Base-by-base conservation (phyloP, 2,797 vertebrate genomes). In the Pangasius larnaudii region DNA sequence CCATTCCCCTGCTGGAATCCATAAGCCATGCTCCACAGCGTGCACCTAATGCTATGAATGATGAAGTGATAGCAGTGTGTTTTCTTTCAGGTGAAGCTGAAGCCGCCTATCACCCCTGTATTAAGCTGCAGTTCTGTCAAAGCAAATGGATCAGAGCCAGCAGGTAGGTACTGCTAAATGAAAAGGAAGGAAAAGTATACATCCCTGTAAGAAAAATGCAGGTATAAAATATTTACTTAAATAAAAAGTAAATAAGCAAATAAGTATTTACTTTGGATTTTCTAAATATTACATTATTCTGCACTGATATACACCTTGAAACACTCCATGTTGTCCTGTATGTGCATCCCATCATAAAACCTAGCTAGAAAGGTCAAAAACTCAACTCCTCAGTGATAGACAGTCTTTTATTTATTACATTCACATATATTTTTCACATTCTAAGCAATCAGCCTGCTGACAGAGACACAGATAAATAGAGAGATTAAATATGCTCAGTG, bases 31-130 rank as follows among this genome's bases (percentile, higher is more conserved):
- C 56, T 61, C 36, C 79, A 81, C 58, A 81, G 58, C 79, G 39
- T 61, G 79, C 58, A 42, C 36, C 24, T 83, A 65, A 83, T 46
- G 3, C 46, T 33, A 56, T 84, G 65, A 84, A 71, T 84, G 30
- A 69, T 85, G 30, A 61, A 49, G 18, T 71, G 39, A 77, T 46
- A 51, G 16, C 39, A 24, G 46, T 86, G 58, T 84, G 56, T 87
- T 89, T 85, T 87, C 88, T 92, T 67, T 6, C 90, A 96, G 95
- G 88, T 96, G 77, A 96, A 95, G 92, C 63, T 96, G 89, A 96
- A 96, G 89, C 94, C 95, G 85, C 91, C 96, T 58, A 96, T 96
- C 75, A 96, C 96, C 63, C 96, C 96, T 65, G 94, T 92, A 7
- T 89, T 96, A 84, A 89, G 89, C 86, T 93, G 87, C 84, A 91